Evolutionary conservation across 2,888 invertebrate species (phyloP), one percentile per base, ranked within the genome.

Genomic region (Drosophila antonietae): DNA sequence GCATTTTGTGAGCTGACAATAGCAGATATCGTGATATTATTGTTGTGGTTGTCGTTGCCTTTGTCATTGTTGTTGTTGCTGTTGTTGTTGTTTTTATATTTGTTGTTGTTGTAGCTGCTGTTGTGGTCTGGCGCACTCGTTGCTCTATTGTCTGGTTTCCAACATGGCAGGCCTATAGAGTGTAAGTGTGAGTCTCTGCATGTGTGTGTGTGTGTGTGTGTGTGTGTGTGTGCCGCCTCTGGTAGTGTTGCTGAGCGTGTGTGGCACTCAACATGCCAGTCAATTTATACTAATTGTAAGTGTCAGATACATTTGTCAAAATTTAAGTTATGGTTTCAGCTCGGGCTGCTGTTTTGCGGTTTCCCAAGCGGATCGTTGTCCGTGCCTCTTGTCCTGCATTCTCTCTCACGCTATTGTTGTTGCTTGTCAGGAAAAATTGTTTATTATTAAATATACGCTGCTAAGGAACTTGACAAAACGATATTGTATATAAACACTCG

Each of bases 281-380:
- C 86, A 89, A 87, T 89, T 87, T 89, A 87, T 87, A 89, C 90
- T 87, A 87, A 87, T 87, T 87, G 86, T 89, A 87, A 86, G 81
- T 89, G 86, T 87, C 86, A 87, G 80, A 87, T 87, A 88, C 86
- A 87, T 87, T 87, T 87, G 88, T 87, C 90, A 87, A 88, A 87
- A 83, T 88, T 85, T 83, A 86, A 88, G 86, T 86, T 86, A 88
- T 88, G 85, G 88, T 74, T 85, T 75, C 86, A 69, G 78, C 71
- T 78, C 78, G 52, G 74, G 57, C 78, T 78, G 78, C 70, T 80
- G 82, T 75, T 73, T 61, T 88, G 87, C 74, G 80, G 73, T 80
- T 70, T 78, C 74, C 67, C 69, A 78, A 73, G 69, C 61, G 81
- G 68, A 66, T 64, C 43, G 51, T 81, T 73, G 73, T 78, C 56